These are phyloP conservation scores for Drosophila pandora DNA, from an alignment of 1,140 invertebrate genomes.

Conservation along the genomic window DNA sequence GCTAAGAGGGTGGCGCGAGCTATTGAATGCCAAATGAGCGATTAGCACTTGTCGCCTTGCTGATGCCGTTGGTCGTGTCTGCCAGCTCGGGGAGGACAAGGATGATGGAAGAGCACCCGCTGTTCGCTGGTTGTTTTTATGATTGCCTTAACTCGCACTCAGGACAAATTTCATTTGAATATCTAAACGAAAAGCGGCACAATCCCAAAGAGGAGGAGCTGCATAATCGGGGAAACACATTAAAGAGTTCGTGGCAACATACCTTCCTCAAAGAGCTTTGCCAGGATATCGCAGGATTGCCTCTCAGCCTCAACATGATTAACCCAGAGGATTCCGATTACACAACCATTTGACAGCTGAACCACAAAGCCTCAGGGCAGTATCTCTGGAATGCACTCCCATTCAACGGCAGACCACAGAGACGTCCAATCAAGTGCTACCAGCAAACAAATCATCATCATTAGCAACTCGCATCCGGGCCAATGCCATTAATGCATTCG, in stretches of 20 bases:
- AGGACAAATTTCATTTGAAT: slow-evolving; percentile 61
- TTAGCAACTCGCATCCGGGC: not conserved
- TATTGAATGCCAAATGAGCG: slow-evolving; percentile 73
- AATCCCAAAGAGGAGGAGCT: slow-evolving; percentile 16
- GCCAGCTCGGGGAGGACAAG: slow-evolving; percentile 20
- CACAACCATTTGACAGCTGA: slow-evolving; percentile 9
- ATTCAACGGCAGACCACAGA: slow-evolving; percentile 28
- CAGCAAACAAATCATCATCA: slow-evolving; percentile 35
- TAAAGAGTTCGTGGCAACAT: too few species aligned
- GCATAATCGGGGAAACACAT: slow-evolving; percentile 1
- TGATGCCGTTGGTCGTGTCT: slow-evolving; percentile 37
- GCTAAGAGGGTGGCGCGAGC: slow-evolving; percentile 12
- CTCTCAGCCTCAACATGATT: slow-evolving; percentile 10
- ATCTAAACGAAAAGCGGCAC: slow-evolving; percentile 27
- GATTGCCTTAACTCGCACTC: slow-evolving; percentile 55
- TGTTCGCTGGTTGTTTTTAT: slow-evolving; percentile 33
- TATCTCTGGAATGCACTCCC: slow-evolving; percentile 19
- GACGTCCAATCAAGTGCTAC: slow-evolving; percentile 23
- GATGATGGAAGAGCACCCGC: slow-evolving; percentile 14
- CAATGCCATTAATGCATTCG: slow-evolving; percentile 38
- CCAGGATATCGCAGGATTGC: not conserved
- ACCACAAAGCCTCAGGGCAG: slow-evolving; percentile 27
- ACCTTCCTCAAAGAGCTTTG: too few species aligned
- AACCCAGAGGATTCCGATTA: slow-evolving; percentile 11
- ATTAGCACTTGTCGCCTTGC: slow-evolving; percentile 60